Evolutionary conservation across 2,797 vertebrate species (phyloP).

Genomic region (Diplodus sargus): DNA sequence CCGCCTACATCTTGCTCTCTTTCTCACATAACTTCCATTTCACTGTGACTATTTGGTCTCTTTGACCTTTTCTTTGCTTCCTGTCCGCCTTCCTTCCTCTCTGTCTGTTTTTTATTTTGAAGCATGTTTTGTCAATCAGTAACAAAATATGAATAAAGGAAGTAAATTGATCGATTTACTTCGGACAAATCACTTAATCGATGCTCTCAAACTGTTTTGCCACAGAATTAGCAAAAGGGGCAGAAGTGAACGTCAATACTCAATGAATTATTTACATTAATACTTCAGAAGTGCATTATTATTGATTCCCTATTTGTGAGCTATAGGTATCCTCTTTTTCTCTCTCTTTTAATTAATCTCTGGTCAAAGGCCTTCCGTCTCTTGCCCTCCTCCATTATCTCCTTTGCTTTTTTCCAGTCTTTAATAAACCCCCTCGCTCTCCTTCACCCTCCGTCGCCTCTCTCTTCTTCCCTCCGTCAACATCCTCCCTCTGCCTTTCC

Average conservation of each 20-base stretch:
- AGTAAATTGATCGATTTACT: neutral
- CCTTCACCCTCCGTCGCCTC: constrained; percentile 55
- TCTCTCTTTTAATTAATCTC: neutral
- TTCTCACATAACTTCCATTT: neutral
- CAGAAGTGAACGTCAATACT: neutral
- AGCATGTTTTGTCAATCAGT: neutral
- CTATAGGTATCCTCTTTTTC: neutral
- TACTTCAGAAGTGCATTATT: neutral
- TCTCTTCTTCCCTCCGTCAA: constrained; percentile 19
- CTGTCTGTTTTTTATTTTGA: neutral
- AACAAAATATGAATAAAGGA: neutral
- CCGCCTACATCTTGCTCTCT: neutral
- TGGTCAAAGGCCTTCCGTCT: neutral
- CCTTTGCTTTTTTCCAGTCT: constrained; percentile 27
- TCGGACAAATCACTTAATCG: neutral
- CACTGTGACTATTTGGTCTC: neutral
- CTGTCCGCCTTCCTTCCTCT: neutral
- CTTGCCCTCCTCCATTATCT: neutral
- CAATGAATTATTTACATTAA: constrained; percentile 3
- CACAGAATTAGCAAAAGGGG: neutral
- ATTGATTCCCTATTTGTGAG: neutral
- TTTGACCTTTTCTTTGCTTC: neutral
- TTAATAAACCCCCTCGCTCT: constrained; percentile 50
- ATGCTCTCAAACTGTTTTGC: neutral
- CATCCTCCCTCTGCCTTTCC: constrained; percentile 14